Evolutionary conservation across 2,888 invertebrate species (phyloP).

Genomic region (Lepidocyrtoides sp.): DNA sequence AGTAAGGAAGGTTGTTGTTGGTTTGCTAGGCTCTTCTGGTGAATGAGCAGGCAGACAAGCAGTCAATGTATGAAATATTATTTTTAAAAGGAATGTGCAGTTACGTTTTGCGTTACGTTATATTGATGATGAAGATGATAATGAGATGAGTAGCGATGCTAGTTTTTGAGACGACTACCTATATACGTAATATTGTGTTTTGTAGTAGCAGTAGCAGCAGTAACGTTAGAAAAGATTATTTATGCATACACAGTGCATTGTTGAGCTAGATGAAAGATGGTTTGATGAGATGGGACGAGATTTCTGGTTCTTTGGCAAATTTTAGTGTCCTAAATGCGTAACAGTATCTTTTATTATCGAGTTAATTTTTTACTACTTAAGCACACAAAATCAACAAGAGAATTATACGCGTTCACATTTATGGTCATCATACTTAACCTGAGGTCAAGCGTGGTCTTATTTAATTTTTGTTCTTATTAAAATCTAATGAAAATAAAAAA

Average conservation of each 20-base stretch:
- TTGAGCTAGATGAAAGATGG: neutral
- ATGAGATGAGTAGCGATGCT: neutral
- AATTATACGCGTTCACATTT: neutral
- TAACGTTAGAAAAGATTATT: neutral
- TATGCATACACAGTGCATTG: neutral
- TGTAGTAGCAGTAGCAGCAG: slow-evolving; percentile 7
- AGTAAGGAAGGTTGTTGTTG: slow-evolving; percentile 1
- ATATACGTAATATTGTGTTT: no score
- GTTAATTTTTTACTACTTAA: slow-evolving; percentile 13
- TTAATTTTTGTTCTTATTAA: slow-evolving; percentile 29
- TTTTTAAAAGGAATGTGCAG: slow-evolving; percentile 61
- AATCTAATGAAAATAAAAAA: neutral
- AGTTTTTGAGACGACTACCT: no score
- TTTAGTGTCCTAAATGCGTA: slow-evolving; percentile 60
- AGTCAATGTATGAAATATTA: slow-evolving; percentile 14
- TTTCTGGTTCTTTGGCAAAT: slow-evolving; percentile 59
- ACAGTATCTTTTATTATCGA: slow-evolving; percentile 38
- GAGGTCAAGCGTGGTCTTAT: slow-evolving; percentile 31
- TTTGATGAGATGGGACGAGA: slow-evolving; percentile 58
- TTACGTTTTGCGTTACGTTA: slow-evolving; percentile 47
- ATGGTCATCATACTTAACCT: slow-evolving; percentile 1
- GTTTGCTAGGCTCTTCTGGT: no score
- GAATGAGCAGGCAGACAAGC: neutral
- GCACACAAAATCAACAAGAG: neutral
- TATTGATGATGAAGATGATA: slow-evolving; percentile 49